Evolutionary conservation across 2,797 vertebrate genomes (phyloP), one percentile per base, ranked within the genome.

Genomic region (Linurgus olivaceus): DNA sequence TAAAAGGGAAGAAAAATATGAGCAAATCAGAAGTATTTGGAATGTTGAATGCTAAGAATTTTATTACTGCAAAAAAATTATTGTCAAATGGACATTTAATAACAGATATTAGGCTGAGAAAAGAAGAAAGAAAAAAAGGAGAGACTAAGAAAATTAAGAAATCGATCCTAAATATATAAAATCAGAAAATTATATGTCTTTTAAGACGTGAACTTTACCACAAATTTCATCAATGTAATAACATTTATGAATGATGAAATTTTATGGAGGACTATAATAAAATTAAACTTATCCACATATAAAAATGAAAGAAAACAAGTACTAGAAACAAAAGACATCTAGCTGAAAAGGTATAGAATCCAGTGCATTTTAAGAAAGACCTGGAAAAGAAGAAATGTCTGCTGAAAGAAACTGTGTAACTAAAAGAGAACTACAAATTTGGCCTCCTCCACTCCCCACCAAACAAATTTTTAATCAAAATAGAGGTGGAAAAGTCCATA

Each of bases 391-490:
- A 70, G 4, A 76, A 75, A 45, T 18, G 2, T 68, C 38, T 4
- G 1, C 37, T 90, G 23, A 42, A 10, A 81, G 8, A 62, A 74
- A 58, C 15, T 4, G 1, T 26, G 3, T 45, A 70, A 54, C 62
- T 38, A 21, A 80, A 80, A 72, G 2, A 68, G 7, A 72, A 31
- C 21, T 72, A 6, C 7, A 10, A 75, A 92, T 75, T 21, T 29
- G 0, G 1, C 13, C 6, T 75, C 5, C 13, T 74, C 10, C 11
- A 2, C 0, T 50, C 10, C 17, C 11, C 29, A 13, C 4, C 40
- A 40, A 79, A 45, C 7, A 65, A 68, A 42, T 15, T 15, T 42
- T 59, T 55, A 44, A 83, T n/a, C 17, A 72, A 68, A 88, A 51
- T 2, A n/a, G 14, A 35, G 19, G 6, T 35, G 6, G 31, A 70